A percentile compares a stretch with the other conserved stretches of the same genome.
Conservation (phyloP, 2,113 vertebrate genomes). For the Cephalopholis sonnerati region DNA sequence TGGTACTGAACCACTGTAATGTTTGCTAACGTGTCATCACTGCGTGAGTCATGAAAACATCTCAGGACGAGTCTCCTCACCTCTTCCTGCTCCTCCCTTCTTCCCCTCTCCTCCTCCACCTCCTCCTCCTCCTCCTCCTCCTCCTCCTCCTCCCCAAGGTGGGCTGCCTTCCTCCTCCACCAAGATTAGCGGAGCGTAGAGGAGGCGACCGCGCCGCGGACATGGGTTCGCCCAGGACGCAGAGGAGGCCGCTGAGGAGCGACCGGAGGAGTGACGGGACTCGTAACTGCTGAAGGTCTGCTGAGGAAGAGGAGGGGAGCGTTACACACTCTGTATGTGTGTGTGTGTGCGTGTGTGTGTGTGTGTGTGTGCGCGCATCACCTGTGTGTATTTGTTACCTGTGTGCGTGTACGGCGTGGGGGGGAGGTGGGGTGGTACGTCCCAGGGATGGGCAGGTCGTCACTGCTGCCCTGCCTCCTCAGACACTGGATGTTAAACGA, state of each 20-base stretch:
- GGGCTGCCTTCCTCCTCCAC: slow-evolving; percentile 85
- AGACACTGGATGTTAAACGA: slow-evolving; percentile 94
- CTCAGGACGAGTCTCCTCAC: slow-evolving; percentile 29
- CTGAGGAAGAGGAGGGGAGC: slow-evolving; percentile 1
- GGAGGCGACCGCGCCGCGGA: slow-evolving; percentile 86
- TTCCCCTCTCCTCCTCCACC: slow-evolving; percentile 33
- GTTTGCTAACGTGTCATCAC: not conserved
- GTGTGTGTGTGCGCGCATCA: slow-evolving; percentile 6
- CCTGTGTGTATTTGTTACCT: slow-evolving; percentile 74
- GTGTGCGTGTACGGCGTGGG: slow-evolving; percentile 69
- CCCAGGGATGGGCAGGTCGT: slow-evolving; percentile 92
- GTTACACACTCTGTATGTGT: not conserved
- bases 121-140: slow-evolving; percentile 23
- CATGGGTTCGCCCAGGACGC: slow-evolving; percentile 89
- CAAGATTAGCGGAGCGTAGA: slow-evolving; percentile 91
- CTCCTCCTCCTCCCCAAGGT: slow-evolving; percentile 59
- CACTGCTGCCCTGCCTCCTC: slow-evolving; percentile 89
- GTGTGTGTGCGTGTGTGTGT: not conserved
- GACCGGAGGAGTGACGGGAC: slow-evolving; percentile 69
- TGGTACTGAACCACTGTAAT: not conserved
- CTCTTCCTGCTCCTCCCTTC: slow-evolving; percentile 63
- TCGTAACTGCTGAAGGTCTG: slow-evolving; percentile 71
- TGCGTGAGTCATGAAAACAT: not conserved
- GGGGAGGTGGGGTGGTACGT: slow-evolving; percentile 90
- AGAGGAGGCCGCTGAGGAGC: slow-evolving; percentile 75